Evolutionary conservation across 2,888 invertebrate species (phyloP), one percentile per base, ranked within the genome.

Genomic region (Steinernema carpocapsae): DNA sequence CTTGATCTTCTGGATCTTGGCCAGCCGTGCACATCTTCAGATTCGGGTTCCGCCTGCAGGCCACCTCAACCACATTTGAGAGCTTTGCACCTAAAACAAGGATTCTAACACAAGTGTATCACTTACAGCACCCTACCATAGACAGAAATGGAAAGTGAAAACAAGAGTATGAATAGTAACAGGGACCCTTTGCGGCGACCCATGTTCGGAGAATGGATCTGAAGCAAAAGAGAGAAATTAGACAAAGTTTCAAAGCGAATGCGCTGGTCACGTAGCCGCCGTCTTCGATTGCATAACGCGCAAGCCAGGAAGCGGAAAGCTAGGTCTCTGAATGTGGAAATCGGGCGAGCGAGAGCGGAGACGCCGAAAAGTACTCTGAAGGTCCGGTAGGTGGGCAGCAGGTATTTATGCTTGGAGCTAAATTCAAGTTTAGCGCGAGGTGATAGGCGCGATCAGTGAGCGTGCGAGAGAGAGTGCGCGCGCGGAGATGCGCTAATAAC

Each of bases 361-460:
- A 37, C 37, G 37, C 3, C 3, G 37, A 37, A 37, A 52, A 22
- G 52, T 52, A 52, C 24, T 52, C 64, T 64, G 64, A 64, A 64
- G 64, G 64, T 64, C 64, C 64, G 32, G 26, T 64, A 29, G 32
- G 64, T 64, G 64, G 29, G 32, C 17, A 64, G 22, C 64, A 29
- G 56, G 64, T 64, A 64, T 64, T 64, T 64, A 64, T 64, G 32
- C 64, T 32, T 64, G 7, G 17, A 14, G 32, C 17, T 26, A 64
- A 64, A 29, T 64, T 64, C 64, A 64, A 64, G 64, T 64, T 64
- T 64, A 64, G 64, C 64, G 64, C 32, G 19, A 26, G 32, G 26
- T 56, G 64, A 64, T 32, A 32, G 29, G 17, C 64, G 64, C 64
- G 32, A 56, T 29, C 12, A 32, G 64, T 19, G 64, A 64, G 64